Evolutionary conservation across 2,797 vertebrate species (phyloP), one percentile per base, ranked within the genome.

Genomic region (Onychomys torridus): DNA sequence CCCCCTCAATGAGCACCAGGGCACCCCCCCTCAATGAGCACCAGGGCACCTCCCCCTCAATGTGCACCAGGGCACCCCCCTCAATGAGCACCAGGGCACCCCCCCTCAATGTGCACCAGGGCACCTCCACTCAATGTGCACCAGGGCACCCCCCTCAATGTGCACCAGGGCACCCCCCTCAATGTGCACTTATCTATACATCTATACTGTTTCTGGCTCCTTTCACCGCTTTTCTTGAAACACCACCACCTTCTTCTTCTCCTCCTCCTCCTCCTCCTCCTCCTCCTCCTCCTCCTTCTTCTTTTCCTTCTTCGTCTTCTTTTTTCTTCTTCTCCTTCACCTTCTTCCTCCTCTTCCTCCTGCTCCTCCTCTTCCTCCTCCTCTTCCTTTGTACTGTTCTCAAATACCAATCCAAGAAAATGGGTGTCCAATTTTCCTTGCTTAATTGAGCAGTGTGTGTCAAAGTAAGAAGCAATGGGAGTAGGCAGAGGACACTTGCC

Each of bases 91-190:
- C n/a, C n/a, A n/a, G n/a, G n/a, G n/a, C n/a, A n/a, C n/a, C n/a
- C n/a, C n/a, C n/a, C n/a, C n/a, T n/a, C n/a, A n/a, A n/a, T n/a
- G n/a, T n/a, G n/a, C n/a, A n/a, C n/a, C n/a, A n/a, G n/a, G n/a
- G n/a, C n/a, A n/a, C n/a, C n/a, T n/a, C n/a, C n/a, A n/a, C n/a
- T n/a, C n/a, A n/a, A n/a, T n/a, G n/a, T n/a, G n/a, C n/a, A n/a
- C n/a, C n/a, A n/a, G n/a, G n/a, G n/a, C n/a, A n/a, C 43, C 5
- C 71, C 37, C 37, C 12, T 9, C 49, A 55, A 73, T 88, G 81
- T 89, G 94, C 94, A 97, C 93, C 96, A 94, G 86, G 57, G 79
- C 49, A 59, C 5, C 71, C 37, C n/a, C n/a, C n/a, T n/a, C n/a
- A n/a, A n/a, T n/a, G 85, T 92, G 93, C 91, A 97, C 89, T 95